Evolutionary conservation across 2,888 invertebrate species (phyloP), one percentile per base, ranked within the genome.

Genomic region (Panzeria rudis): DNA sequence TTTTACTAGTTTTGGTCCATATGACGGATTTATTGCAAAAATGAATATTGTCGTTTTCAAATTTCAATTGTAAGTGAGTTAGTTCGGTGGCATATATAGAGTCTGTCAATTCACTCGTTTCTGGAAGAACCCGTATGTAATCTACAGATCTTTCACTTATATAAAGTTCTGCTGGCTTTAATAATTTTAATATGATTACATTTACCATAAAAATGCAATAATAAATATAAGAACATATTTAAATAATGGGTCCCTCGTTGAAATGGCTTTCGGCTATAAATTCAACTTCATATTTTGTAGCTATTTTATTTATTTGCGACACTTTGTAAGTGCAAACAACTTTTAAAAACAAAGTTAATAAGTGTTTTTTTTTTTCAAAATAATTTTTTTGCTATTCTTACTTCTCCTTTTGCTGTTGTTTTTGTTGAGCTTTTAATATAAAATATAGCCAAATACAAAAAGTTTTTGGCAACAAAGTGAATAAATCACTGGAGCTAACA

Each of bases 401-500:
- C 50, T 41, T 23, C 0, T 13, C 13, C 0, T 38, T 13, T 44
- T 61, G 38, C 71, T 73, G 20, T 17, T 32, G 52, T 44, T 61
- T 29, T 75, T 73, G 20, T 17, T 32, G 52, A 9, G 11, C 3
- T 29, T 52, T 38, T 47, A 2, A 38, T 32, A 44, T 77, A 78
- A 77, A 78, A 75, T 68, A 68, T 69, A 56, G 64, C 47, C 73
- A 68, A 78, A 61, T 52, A 71, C 52, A 23, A 78, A 69, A 85
- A 82, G 73, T 71, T 81, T 20, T 73, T 85, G 56, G 64, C 56
- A 85, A 78, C 73, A 78, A 78, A 82, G 75, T 64, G 66, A 85
- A 85, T 85, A 85, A 85, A 85, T 85, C 82, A 85, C 82, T 41
- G 64, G 64, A 78, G 35, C 50, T 77, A 84, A 81, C 82, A 71